Evolutionary conservation across 1,140 invertebrate species (phyloP).

Genomic region (Caenorhabditis remanei): DNA sequence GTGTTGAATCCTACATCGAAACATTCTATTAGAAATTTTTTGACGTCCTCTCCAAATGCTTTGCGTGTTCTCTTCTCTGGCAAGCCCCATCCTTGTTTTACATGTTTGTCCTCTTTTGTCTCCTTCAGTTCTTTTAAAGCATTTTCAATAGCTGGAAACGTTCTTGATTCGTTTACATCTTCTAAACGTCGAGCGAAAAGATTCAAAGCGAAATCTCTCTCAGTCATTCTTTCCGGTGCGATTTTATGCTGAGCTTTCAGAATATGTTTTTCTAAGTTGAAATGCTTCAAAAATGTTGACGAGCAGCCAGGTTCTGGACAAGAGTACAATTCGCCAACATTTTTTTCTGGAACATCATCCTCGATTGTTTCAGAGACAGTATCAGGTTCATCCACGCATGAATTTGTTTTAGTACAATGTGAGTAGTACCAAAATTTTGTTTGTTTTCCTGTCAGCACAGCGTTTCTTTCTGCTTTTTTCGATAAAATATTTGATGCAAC

Average conservation of each 20-base stretch:
- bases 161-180: background rate
- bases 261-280: background rate
- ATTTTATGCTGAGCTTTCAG: background rate
- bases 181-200: background rate
- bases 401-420: background rate
- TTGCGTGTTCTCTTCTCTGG: background rate
- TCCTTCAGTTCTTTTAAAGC: background rate
- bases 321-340: background rate
- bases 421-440: background rate
- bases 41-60: background rate
- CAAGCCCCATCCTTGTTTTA: background rate
- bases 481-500: background rate
- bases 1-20: background rate
- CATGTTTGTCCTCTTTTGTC: background rate
- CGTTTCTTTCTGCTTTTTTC: background rate
- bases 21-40: background rate
- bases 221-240: background rate
- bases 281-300: background rate
- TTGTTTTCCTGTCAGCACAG: background rate
- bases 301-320: background rate
- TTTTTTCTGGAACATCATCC: background rate
- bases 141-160: background rate
- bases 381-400: background rate
- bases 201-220: background rate
- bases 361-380: background rate